Conservation (phyloP, 2,888 invertebrate genomes). For the Drosophila infuscata region DNA sequence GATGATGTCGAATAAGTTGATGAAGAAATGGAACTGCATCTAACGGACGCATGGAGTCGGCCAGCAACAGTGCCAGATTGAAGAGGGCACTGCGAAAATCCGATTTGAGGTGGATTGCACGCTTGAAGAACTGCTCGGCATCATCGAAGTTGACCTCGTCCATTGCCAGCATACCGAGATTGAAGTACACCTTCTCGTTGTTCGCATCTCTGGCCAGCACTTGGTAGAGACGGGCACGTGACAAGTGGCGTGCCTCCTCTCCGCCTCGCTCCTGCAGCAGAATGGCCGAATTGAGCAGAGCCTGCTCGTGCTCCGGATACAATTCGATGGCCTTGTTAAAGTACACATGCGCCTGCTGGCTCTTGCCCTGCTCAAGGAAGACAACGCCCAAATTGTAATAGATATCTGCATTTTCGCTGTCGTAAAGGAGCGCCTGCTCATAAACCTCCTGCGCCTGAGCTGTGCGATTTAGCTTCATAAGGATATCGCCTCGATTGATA, state of each 20-base stretch:
- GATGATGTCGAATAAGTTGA: slow-evolving; percentile 95
- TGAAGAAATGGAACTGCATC: slow-evolving; percentile 97
- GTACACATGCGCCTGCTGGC: slow-evolving; percentile 95
- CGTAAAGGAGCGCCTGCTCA: slow-evolving; percentile 95
- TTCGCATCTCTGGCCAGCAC: slow-evolving; percentile 88
- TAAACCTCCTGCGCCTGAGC: slow-evolving; percentile 98
- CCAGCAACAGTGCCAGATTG: slow-evolving; percentile 95
- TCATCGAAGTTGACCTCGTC: slow-evolving; percentile 95
- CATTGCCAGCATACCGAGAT: slow-evolving; percentile 98
- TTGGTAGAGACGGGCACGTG: slow-evolving; percentile 92
- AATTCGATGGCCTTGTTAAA: slow-evolving; percentile 96
- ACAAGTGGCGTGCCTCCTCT: slow-evolving; percentile 91
- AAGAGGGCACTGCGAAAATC: slow-evolving; percentile 97
- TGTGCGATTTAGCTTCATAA: slow-evolving; percentile 97
- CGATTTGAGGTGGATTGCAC: slow-evolving; percentile 94
- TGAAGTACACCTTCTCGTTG: slow-evolving; percentile 97
- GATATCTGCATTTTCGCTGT: slow-evolving; percentile 96
- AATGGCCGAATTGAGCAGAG: slow-evolving; percentile 97
- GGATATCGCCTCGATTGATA: slow-evolving; percentile 97
- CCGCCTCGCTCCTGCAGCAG: slow-evolving; percentile 95
- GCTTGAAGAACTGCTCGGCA: slow-evolving; percentile 96
- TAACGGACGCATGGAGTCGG: slow-evolving; percentile 94
- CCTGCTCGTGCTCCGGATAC: slow-evolving; percentile 97
- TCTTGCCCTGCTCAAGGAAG: slow-evolving; percentile 95
- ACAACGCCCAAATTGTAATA: slow-evolving; percentile 98